Evolutionary conservation across 2,113 vertebrate species (phyloP), one percentile per base, ranked within the genome.

Genomic region (Mobula hypostoma): DNA sequence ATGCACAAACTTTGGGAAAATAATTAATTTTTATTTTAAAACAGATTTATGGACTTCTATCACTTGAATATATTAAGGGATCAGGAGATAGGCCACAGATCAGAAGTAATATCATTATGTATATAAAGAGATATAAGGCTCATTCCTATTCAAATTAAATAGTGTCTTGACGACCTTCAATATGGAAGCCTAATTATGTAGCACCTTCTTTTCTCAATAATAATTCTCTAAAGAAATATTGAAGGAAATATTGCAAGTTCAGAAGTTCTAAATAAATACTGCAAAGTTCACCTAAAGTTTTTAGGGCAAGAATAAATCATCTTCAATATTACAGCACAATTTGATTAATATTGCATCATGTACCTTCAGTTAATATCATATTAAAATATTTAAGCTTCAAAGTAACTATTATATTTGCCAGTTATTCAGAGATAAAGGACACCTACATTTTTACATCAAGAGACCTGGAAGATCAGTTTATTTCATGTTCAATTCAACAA

Each of bases 371-470:
- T 87, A n/a, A 88, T 7, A 63, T 14, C 58, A 88, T 88, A 58
- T n/a, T 88, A 27, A 88, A 88, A 61, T 61, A 29, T n/a, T 88
- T n/a, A 88, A 88, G 27, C 29, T 61, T 63, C 83, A 63, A 88
- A 11, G 56, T 29, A 9, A 87, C 61, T n/a, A 63, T 29, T 85
- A 29, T 6, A 88, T n/a, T 63, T 88, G 27, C 12, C 58, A 61
- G 27, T 88, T 88, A 63, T 88, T 88, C 83, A 88, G 83, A 40
- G 40, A 4, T 85, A 85, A 83, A 56, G 48, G 40, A 2, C 56
- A 63, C 14, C 9, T n/a, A 27, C 83, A 88, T 63, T 27, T 88
- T n/a, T 88, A 58, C 58, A 88, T 1, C 9, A 61, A 61, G 27
- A n/a, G 27, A 61, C 27, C 58, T n/a, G 27, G 83, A 6, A 56